These are phyloP conservation scores for Megaceryle maxima DNA, from an alignment of 2,113 vertebrate genomes.

Conservation along the genomic window DNA sequence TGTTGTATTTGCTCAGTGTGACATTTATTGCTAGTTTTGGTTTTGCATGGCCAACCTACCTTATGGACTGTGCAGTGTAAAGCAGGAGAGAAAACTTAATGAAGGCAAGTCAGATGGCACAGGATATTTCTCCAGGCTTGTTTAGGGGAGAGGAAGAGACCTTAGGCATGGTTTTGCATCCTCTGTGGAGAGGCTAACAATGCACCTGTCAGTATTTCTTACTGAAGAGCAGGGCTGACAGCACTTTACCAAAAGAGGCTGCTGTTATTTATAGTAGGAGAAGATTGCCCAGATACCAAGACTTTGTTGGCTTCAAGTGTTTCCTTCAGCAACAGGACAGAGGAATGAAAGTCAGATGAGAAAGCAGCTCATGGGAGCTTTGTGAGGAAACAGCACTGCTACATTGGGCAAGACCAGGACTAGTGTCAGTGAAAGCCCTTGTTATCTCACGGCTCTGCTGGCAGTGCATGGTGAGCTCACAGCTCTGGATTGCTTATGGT, in stretches of 20 bases:
- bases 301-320: neutral
- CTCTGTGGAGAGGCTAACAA: neutral
- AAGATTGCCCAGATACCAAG: neutral
- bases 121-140: neutral
- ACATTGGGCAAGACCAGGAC: neutral
- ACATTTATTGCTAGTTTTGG: conserved; percentile 37
- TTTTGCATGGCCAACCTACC: conserved; percentile 17
- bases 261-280: neutral
- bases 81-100: conserved; percentile 4
- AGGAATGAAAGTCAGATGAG: neutral
- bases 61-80: neutral
- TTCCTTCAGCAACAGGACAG: neutral
- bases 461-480: neutral
- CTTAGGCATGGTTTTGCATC: neutral
- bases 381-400: neutral
- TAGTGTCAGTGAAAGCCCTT: neutral
- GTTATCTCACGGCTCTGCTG: rapidly evolving
- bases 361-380: neutral
- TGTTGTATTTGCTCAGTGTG: conserved; percentile 10
- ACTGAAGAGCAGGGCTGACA: neutral
- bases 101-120: neutral
- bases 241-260: neutral
- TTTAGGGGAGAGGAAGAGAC: neutral
- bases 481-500: neutral
- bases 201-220: neutral